Conservation (phyloP, 92 coral and sea anemone genomes). For the Bergia sp. region DNA sequence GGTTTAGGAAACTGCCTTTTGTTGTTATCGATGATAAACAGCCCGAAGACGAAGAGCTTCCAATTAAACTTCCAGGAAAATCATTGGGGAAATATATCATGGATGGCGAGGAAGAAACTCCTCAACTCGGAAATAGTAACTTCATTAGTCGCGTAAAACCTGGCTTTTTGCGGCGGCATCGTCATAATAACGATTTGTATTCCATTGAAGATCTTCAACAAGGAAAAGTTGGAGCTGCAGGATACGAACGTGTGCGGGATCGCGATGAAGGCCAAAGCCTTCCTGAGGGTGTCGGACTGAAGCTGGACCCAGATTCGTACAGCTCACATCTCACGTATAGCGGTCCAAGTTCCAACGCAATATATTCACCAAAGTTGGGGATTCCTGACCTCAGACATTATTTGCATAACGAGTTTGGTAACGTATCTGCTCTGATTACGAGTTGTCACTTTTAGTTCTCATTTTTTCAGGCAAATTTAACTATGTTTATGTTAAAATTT, state of each 20-base stretch:
- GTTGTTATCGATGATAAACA: background rate
- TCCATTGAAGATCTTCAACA: constrained; percentile 4
- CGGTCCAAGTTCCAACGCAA: background rate
- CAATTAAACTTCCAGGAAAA: background rate
- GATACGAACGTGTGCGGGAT: background rate
- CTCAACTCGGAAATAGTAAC: background rate
- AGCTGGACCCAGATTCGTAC: constrained; percentile 35
- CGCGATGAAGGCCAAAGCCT: background rate
- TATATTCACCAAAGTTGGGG: constrained; percentile 19
- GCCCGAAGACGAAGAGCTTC: background rate
- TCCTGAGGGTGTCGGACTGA: constrained; percentile 3
- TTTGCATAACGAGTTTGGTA: constrained; percentile 39
- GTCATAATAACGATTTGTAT: background rate
- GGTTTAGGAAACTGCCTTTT: constrained; percentile 21
- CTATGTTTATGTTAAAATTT: too few relatives aligned
- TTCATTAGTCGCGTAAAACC: background rate
- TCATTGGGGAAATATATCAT: background rate
- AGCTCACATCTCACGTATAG: constrained; percentile 1
- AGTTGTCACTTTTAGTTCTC: too few relatives aligned
- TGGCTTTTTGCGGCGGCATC: background rate
- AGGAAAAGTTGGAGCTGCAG: background rate
- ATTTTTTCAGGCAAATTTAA: background rate
- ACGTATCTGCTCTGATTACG: background rate
- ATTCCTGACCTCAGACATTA: constrained; percentile 36
- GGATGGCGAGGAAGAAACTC: background rate